A percentile compares a stretch with the other conserved stretches of the same genome.
Evolutionary conservation across 2,113 vertebrate species (phyloP).

Genomic region (Xerus inauris): DNA sequence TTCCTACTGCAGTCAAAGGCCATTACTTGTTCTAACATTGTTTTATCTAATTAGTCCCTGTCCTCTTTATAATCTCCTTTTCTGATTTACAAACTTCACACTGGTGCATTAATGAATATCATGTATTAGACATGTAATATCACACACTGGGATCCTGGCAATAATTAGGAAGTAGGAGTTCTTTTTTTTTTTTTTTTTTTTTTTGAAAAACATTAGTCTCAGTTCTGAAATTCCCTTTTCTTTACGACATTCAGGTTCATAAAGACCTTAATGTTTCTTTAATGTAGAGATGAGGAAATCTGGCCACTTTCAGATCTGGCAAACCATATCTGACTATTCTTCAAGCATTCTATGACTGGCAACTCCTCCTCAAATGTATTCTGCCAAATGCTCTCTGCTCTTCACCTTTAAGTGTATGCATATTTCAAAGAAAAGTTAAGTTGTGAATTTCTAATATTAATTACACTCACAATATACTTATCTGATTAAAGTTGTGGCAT

Average conservation of each 20-base stretch:
- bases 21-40: slow-evolving; percentile 49
- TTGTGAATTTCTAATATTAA: slow-evolving; percentile 61
- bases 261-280: slow-evolving; percentile 73
- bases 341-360: slow-evolving; percentile 64
- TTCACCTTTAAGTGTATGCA: slow-evolving; percentile 21
- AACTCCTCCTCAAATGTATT: background rate
- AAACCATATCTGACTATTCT: slow-evolving; percentile 60
- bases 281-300: slow-evolving; percentile 72
- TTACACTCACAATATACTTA: too few relatives aligned
- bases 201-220: slow-evolving; percentile 49
- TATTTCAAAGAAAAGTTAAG: slow-evolving; percentile 68
- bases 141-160: slow-evolving; percentile 44
- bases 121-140: slow-evolving; percentile 12
- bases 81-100: slow-evolving; percentile 12
- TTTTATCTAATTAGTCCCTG: slow-evolving; percentile 25
- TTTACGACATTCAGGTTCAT: slow-evolving; percentile 52
- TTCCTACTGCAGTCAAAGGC: background rate
- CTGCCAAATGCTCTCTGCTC: slow-evolving; percentile 51
- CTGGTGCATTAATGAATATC: background rate
- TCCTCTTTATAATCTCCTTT: slow-evolving; percentile 38
- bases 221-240: slow-evolving; percentile 44
- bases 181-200: background rate
- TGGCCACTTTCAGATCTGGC: slow-evolving; percentile 63
- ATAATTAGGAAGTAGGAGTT: slow-evolving; percentile 34
- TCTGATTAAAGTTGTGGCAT: slow-evolving; percentile 46